Evolutionary conservation across 2,797 vertebrate species (phyloP).

Genomic region (Acanthopagrus latus): DNA sequence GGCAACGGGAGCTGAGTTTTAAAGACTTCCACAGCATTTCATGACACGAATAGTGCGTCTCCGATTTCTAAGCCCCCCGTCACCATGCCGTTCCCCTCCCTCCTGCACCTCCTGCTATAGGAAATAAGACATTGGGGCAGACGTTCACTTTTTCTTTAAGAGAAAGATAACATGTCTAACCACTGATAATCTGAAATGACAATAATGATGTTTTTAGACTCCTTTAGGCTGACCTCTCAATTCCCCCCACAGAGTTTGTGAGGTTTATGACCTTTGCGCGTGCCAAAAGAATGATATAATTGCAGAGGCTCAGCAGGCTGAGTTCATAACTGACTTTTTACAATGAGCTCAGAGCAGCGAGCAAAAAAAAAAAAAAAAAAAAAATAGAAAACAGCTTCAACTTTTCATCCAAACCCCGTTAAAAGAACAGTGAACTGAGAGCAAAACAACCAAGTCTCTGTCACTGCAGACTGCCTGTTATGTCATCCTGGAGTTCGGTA

Average conservation of each 20-base stretch:
- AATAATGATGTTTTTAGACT: background rate
- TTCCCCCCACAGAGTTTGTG: constrained; percentile 25
- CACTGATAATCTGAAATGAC: constrained; percentile 1
- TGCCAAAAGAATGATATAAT: constrained; percentile 65
- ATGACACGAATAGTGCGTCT: constrained; percentile 14
- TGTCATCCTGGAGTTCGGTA: constrained; percentile 65
- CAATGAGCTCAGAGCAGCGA: constrained; percentile 64
- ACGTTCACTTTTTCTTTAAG: background rate
- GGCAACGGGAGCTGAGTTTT: constrained; percentile 30
- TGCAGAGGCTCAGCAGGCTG: constrained; percentile 26
- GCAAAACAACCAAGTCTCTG: constrained; percentile 54
- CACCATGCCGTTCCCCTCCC: background rate
- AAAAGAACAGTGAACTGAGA: constrained; percentile 40
- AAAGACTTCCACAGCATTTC: constrained; percentile 37
- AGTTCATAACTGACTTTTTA: constrained; percentile 57
- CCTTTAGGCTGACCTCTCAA: background rate
- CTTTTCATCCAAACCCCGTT: constrained; percentile 50
- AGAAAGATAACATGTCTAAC: constrained; percentile 12
- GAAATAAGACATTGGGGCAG: constrained; percentile 19
- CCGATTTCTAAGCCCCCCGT: constrained; percentile 29
- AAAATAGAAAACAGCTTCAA: background rate
- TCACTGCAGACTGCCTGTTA: constrained; percentile 50
- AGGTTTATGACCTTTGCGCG: constrained; percentile 17
- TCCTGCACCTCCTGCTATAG: background rate
- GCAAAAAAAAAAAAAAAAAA: constrained; percentile 24